These are phyloP conservation scores for Aspidoscelis tigris DNA, from an alignment of 2,113 vertebrate species.

Conservation along the genomic window DNA sequence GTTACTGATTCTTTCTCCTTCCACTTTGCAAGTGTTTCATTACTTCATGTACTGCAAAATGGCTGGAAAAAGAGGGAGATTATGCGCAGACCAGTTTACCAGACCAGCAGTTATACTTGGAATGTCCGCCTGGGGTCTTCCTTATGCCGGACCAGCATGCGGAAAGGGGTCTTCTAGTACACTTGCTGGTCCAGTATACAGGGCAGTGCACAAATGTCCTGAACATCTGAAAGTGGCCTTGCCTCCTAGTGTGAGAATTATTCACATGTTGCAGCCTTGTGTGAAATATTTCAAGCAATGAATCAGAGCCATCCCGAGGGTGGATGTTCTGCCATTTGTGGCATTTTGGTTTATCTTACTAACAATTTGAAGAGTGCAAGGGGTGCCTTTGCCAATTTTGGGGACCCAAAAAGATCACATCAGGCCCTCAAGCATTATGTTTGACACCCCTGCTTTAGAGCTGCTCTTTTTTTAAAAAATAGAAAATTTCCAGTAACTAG, in stretches of 20 bases:
- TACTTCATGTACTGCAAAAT: not conserved
- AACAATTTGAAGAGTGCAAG: not conserved
- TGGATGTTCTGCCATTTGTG: conserved; percentile 1
- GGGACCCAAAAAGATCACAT: not conserved
- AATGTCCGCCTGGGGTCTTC: no score
- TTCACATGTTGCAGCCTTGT: not conserved
- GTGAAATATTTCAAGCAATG: not conserved
- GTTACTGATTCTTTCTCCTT: not conserved
- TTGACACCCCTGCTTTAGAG: conserved; percentile 51
- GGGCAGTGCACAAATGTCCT: no score
- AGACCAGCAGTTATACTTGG: no score
- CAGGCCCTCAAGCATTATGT: not conserved
- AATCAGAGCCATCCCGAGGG: not conserved
- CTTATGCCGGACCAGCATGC: no score
- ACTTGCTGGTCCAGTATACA: no score
- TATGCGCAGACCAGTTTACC: not conserved
- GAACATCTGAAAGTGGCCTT: not conserved
- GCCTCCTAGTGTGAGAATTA: not conserved
- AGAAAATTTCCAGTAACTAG: conserved; percentile 68
- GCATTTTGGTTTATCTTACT: not conserved
- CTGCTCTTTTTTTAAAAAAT: conserved; percentile 59
- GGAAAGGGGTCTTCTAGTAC: no score
- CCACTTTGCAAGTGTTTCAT: not conserved
- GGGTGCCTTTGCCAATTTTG: not conserved
- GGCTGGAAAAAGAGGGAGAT: no score